Evolutionary conservation across 2,797 vertebrate species (phyloP), one percentile per base, ranked within the genome.

Genomic region (Cottoperca gobio): DNA sequence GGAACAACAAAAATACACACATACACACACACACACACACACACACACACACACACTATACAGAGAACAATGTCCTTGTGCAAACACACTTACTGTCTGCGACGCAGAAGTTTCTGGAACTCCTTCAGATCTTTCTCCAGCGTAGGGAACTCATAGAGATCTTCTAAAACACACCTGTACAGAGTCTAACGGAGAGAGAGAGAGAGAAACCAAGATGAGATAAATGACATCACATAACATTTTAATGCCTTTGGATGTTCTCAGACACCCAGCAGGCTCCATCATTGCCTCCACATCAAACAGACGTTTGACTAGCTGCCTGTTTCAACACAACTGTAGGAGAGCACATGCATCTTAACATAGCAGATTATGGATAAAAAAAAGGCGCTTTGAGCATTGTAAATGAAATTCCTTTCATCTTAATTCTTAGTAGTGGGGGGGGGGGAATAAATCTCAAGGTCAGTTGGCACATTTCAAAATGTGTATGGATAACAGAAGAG

Each of bases 111-210:
- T 89, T 98, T 99, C 86, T 99, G 98, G 86, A 99, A 97, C 91
- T 99, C 97, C 89, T 99, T 99, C 81, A 99, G 91, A 76, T 98
- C 97, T 83, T 97, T 99, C 88, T 99, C 97, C 82, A 99, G 94
- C 2, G 95, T 83, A 1, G 98, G 97, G 81, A 97, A 99, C 89
- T 99, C 97, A 23, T 97, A 99, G 35, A 99, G 94, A 68, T 99
- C 98, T 89, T 99, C 97, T 73, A 99, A 91, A 58, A 99, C 97
- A 68, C 96, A 98, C 83, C 97, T 96, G 89, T 98, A 99, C 83
- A 99, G 94, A 0, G 97, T 98, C 98, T 99, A 86, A 52, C 24
- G 54, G 62, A 67, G 17, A 82, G 9, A 62, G 19, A 73, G 33
- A 13, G 40, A 26, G 14, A 33, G 12, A 40, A 35, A 35, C 50